Evolutionary conservation across 2,888 invertebrate species (phyloP).

Genomic region (Hartigia nigra): DNA sequence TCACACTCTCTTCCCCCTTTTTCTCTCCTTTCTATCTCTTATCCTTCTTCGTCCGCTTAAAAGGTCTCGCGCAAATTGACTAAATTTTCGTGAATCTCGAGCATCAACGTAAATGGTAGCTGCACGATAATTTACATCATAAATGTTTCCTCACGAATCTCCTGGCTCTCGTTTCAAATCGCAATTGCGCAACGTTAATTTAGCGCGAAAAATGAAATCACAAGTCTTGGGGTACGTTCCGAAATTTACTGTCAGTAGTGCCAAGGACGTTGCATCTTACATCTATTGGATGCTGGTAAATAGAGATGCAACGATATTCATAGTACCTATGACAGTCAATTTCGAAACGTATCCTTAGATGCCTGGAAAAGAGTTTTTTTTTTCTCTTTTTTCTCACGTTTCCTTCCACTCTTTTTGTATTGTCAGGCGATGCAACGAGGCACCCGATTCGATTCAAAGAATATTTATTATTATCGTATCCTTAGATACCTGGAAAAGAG

Average conservation of each 20-base stretch:
- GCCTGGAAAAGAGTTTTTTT: neutral
- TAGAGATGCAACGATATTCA: too few species aligned
- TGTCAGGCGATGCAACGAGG: neutral
- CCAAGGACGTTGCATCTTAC: too few species aligned
- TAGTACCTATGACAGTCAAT: too few species aligned
- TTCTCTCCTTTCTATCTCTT: conserved; percentile 2
- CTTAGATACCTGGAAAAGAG: neutral
- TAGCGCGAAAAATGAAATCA: neutral
- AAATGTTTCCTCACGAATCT: neutral
- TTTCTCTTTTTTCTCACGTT: neutral
- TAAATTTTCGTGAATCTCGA: conserved; percentile 53
- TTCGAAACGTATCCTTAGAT: too few species aligned
- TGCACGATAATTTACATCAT: neutral
- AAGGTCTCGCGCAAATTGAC: conserved; percentile 64
- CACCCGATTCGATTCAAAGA: neutral
- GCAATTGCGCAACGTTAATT: neutral
- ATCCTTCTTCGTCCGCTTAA: conserved; percentile 36
- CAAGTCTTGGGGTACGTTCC: too few species aligned
- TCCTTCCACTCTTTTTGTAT: neutral
- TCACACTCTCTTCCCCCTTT: too few species aligned
- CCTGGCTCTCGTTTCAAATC: neutral
- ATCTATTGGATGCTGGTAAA: too few species aligned
- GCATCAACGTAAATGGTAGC: conserved; percentile 36
- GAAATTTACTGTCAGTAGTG: too few species aligned
- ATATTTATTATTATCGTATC: neutral